Evolutionary conservation across 2,113 vertebrate species (phyloP).

Genomic region (Sorex araneus): DNA sequence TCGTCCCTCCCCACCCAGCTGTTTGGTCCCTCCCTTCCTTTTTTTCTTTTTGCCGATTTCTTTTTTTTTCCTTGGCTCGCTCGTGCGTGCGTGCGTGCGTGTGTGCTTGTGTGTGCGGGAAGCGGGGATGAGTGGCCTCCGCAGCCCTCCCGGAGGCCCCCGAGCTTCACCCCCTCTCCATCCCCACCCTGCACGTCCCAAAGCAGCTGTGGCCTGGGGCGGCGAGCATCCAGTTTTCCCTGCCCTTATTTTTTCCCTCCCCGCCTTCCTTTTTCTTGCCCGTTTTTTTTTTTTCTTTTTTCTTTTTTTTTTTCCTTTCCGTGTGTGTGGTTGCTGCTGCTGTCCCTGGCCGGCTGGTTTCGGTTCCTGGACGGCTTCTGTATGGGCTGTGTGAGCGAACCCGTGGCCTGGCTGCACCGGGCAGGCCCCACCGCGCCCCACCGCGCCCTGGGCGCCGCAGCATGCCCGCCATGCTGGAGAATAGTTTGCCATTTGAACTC

Average conservation of each 20-base stretch:
- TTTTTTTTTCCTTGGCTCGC: background rate
- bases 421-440: background rate
- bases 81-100: background rate
- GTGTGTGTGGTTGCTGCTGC: conserved; percentile 59
- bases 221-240: background rate
- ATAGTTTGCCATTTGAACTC: conserved; percentile 99
- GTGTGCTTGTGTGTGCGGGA: conserved; percentile 1
- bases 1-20: conserved; percentile 38
- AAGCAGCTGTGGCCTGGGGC: background rate
- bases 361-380: conserved; percentile 31
- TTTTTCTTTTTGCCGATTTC: conserved; percentile 40
- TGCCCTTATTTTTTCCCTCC: background rate
- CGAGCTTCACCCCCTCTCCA: background rate
- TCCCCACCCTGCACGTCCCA: background rate
- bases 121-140: background rate
- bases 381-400: background rate
- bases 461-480: conserved; percentile 90
- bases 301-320: no score
- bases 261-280: no score
- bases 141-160: rapidly evolving
- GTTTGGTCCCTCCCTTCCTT: conserved; percentile 68
- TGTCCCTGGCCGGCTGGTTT: conserved; percentile 21
- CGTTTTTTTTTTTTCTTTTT: no score
- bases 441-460: conserved; percentile 77
- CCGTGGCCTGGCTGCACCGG: conserved; percentile 20